Percentiles rank a stretch among this genome's conserved stretches.
Conservation (phyloP, 2,113 vertebrate species). For the Scomber japonicus region DNA sequence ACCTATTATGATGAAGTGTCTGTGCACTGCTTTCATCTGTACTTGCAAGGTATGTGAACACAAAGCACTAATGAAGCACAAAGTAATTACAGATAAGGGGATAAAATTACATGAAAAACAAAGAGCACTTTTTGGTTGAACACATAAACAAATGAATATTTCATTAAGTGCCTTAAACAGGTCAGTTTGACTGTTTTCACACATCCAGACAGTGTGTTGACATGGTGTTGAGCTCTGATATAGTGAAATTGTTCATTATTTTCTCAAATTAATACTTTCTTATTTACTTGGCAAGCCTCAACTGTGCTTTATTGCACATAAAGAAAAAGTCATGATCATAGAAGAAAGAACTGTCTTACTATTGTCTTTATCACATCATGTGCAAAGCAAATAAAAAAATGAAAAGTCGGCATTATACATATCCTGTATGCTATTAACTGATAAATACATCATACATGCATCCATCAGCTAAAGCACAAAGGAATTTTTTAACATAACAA, state of each 20-base stretch:
- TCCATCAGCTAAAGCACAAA: neutral
- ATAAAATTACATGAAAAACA: slow-evolving; percentile 32
- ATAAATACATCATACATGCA: neutral
- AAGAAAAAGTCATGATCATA: neutral
- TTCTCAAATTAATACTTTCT: neutral
- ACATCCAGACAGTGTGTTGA: neutral
- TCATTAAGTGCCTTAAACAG: slow-evolving; percentile 21
- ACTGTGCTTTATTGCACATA: neutral
- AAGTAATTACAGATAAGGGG: slow-evolving; percentile 11
- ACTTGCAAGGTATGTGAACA: slow-evolving; percentile 21
- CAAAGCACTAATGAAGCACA: slow-evolving; percentile 19
- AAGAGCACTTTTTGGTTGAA: neutral
- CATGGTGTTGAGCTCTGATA: neutral
- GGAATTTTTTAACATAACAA: neutral
- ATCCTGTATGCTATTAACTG: neutral
- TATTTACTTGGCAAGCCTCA: neutral
- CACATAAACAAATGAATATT: slow-evolving; percentile 34
- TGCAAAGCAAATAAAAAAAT: neutral
- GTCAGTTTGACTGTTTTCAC: slow-evolving; percentile 14
- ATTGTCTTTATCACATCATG: neutral
- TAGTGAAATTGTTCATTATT: slow-evolving; percentile 3
- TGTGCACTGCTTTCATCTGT: slow-evolving; percentile 22
- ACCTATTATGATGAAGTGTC: slow-evolving; percentile 40
- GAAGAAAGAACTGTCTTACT: neutral
- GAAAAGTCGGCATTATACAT: neutral